Percentiles rank a stretch among this genome's conserved stretches.
Evolutionary conservation across 2,113 vertebrate genomes (phyloP).

Genomic region (human): DNA sequence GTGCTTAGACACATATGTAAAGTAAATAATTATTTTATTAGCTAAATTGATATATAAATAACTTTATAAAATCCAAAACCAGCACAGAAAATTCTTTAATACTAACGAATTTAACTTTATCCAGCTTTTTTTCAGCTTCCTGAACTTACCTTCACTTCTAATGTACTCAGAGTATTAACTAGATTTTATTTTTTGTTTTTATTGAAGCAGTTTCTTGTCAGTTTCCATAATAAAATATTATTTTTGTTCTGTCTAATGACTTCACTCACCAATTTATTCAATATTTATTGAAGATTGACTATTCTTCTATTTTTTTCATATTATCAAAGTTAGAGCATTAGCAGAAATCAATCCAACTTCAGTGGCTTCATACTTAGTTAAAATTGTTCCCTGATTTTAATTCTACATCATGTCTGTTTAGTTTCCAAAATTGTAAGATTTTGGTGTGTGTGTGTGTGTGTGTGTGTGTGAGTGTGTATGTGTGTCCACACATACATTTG

Average conservation of each 20-base stretch:
- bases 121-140: background rate
- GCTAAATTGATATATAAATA: background rate
- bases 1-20: background rate
- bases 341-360: background rate
- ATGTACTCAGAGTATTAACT: background rate
- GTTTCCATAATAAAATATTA: background rate
- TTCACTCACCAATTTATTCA: background rate
- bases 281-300: background rate
- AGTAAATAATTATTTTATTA: background rate
- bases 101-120: background rate
- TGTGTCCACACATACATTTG: background rate
- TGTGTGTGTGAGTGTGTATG: background rate
- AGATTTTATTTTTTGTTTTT: background rate
- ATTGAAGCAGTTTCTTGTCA: background rate
- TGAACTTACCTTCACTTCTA: background rate
- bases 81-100: background rate
- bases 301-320: background rate
- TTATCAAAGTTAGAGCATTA: background rate
- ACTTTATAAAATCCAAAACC: background rate
- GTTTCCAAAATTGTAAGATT: background rate
- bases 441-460: background rate
- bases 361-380: background rate
- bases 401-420: background rate
- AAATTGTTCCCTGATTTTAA: background rate
- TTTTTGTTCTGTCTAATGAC: background rate